These are phyloP conservation scores for Ibidorhyncha struthersii DNA, from an alignment of 2,113 vertebrate genomes.

Conservation along the genomic window DNA sequence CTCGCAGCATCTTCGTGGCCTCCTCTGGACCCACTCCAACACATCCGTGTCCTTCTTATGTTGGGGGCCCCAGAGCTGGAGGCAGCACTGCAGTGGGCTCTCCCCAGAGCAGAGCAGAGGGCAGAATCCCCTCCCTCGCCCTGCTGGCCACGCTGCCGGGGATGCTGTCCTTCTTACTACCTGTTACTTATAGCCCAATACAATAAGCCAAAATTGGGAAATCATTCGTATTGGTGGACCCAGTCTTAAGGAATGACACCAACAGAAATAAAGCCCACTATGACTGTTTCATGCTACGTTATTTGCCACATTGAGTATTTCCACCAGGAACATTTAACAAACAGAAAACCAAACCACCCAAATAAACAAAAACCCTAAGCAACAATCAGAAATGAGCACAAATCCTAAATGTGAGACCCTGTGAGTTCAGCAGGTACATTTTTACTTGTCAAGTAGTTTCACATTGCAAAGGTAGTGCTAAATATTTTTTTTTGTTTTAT, in stretches of 20 bases:
- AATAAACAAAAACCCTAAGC: background rate
- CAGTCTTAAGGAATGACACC: background rate
- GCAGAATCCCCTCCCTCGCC: background rate
- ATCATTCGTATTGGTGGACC: background rate
- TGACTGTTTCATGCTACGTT: background rate
- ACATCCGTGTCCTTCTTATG: background rate
- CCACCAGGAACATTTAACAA: background rate
- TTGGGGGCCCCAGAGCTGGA: background rate
- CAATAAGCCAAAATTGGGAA: background rate
- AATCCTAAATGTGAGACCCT: background rate
- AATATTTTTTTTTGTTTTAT: background rate
- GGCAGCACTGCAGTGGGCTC: too few relatives aligned
- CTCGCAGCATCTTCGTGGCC: background rate
- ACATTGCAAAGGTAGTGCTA: background rate
- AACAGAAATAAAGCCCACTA: background rate
- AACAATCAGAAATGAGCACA: background rate
- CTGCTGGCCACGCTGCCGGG: background rate
- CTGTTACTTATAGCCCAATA: background rate
- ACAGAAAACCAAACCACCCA: background rate
- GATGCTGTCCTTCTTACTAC: background rate
- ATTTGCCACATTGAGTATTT: background rate
- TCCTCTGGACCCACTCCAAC: background rate
- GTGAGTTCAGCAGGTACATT: background rate
- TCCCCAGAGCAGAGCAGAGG: background rate
- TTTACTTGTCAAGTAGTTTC: background rate